phyloP scores from a whole-genome alignment of 2,113 vertebrate genomes.

The Megaleporinus macrocephalus region DNA sequence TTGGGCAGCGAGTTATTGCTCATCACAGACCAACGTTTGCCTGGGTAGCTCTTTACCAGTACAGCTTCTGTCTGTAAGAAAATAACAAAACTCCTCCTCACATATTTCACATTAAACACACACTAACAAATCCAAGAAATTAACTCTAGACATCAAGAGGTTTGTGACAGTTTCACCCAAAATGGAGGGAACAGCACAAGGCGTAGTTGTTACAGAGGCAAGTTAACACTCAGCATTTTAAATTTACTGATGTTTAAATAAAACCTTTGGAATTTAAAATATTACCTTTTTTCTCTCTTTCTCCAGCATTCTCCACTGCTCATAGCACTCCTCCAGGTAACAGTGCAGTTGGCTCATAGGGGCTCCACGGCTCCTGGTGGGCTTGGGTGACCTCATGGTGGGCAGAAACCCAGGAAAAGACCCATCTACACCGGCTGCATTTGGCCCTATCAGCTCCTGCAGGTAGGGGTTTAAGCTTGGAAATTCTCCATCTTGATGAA shows the following conservation, averaged over 20 bases:
- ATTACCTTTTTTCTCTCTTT: conserved; percentile 84
- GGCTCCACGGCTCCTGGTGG: conserved; percentile 67
- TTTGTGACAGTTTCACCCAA: not conserved
- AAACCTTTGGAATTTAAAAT: not conserved
- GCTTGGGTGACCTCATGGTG: conserved; percentile 44
- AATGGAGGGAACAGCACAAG: not conserved
- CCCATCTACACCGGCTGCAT: conserved; percentile 60
- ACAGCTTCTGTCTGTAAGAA: conserved; percentile 67
- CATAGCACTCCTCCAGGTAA: conserved; percentile 80
- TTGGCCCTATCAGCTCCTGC: conserved; percentile 55
- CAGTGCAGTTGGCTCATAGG: conserved; percentile 73
- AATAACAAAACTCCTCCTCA: conserved; percentile 9
- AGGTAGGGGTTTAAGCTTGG: conserved; percentile 65
- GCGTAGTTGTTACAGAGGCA: not conserved
- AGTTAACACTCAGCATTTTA: no score
- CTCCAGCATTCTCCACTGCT: conserved; percentile 82
- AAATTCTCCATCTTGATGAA: conserved; percentile 65
- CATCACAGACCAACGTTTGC: conserved; percentile 55
- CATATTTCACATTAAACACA: not conserved
- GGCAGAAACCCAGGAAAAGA: conserved; percentile 60
- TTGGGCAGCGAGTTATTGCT: conserved; percentile 59
- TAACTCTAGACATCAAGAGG: not conserved
- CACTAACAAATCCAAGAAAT: not conserved
- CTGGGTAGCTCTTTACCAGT: conserved; percentile 67
- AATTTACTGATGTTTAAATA: no score